phyloP scores from a whole-genome alignment of 2,888 invertebrate species.

The Orthosia incerta region DNA sequence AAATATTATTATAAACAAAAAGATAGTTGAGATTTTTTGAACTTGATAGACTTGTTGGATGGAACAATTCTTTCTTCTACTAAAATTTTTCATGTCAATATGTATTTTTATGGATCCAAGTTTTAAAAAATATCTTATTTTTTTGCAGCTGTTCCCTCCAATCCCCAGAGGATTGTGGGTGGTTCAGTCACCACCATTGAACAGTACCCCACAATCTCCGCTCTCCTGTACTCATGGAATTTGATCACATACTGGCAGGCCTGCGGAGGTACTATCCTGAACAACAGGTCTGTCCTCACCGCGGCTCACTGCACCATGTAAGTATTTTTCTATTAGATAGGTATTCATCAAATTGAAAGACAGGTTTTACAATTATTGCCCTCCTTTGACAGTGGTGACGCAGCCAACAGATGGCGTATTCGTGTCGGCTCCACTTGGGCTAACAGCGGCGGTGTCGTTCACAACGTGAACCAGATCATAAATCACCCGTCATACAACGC shows the following conservation, averaged over 20 bases:
- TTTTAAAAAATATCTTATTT: too few species aligned
- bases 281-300: slow-evolving; percentile 63
- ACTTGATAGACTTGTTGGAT: too few species aligned
- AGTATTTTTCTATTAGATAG: neutral
- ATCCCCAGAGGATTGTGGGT: slow-evolving; percentile 70
- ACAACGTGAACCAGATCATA: slow-evolving; percentile 51
- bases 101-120: too few species aligned
- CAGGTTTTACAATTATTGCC: too few species aligned
- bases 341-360: too few species aligned
- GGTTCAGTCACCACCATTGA: slow-evolving; percentile 68
- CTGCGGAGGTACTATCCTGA: slow-evolving; percentile 69
- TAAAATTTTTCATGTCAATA: too few species aligned
- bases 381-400: slow-evolving; percentile 60
- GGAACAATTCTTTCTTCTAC: too few species aligned
- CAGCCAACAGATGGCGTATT: slow-evolving; percentile 63
- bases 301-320: slow-evolving; percentile 64
- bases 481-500: slow-evolving; percentile 65
- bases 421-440: slow-evolving; percentile 70
- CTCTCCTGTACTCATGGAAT: slow-evolving; percentile 59
- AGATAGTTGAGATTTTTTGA: too few species aligned
- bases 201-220: slow-evolving; percentile 57
- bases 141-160: slow-evolving; percentile 56
- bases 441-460: slow-evolving; percentile 70
- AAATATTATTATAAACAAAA: too few species aligned
- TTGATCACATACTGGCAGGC: slow-evolving; percentile 45